phyloP scores from a whole-genome alignment of 2,797 vertebrate species.

The Arctocebus calabarensis region DNA sequence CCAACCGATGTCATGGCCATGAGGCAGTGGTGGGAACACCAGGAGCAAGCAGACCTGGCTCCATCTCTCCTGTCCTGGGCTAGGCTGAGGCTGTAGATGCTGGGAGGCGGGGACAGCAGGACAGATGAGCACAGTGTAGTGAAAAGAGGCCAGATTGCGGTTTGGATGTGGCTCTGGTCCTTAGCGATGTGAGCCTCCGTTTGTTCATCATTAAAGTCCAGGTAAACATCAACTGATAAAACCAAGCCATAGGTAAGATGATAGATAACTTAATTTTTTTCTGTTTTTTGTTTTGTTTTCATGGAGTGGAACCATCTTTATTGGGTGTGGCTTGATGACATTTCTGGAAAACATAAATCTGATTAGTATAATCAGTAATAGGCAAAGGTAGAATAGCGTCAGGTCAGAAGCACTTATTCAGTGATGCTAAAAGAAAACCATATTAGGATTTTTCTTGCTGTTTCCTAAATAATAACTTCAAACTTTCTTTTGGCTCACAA shows the following conservation, averaged over 20 bases:
- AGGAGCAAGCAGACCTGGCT: background rate
- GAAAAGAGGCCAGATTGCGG: background rate
- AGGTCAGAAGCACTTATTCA: too few species aligned
- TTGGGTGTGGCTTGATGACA: too few species aligned
- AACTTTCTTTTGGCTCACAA: too few species aligned
- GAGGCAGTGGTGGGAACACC: background rate
- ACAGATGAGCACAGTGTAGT: background rate
- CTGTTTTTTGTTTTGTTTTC: too few species aligned
- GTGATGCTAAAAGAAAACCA: too few species aligned
- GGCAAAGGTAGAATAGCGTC: too few species aligned
- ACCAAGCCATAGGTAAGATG: background rate
- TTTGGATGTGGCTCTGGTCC: background rate
- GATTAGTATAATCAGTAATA: too few species aligned
- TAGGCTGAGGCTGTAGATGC: background rate
- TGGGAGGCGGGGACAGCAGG: background rate
- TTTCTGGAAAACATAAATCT: too few species aligned
- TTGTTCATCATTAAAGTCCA: slow-evolving; percentile 45
- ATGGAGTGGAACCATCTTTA: too few species aligned
- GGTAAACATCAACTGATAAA: background rate
- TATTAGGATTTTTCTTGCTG: too few species aligned
- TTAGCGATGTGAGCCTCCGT: background rate
- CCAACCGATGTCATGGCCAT: background rate
- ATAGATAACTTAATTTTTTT: slow-evolving; percentile 4
- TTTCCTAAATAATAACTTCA: too few species aligned
- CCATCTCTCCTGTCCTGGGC: background rate